A percentile compares a stretch with the other conserved stretches of the same genome.
Conservation (phyloP, 2,888 invertebrate genomes). For the Hyposoter dolosus region DNA sequence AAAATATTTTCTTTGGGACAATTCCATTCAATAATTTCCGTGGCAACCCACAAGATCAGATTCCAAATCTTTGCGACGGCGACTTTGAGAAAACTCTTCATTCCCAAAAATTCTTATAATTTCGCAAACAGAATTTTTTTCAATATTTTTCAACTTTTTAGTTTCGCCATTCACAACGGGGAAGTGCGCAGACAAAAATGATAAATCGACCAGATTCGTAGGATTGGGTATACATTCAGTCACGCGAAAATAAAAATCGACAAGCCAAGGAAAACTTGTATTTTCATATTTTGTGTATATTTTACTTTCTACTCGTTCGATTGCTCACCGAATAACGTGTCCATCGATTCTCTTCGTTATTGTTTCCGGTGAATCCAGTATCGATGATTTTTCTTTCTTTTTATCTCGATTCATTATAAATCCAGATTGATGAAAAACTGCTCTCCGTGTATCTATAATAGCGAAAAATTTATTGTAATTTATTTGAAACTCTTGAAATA, state of each 20-base stretch:
- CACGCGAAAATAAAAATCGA: not conserved
- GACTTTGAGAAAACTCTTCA: not conserved
- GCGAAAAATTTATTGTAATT: not conserved
- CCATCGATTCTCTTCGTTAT: conserved; percentile 47
- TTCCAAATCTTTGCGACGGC: not conserved
- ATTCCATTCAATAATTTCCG: not conserved
- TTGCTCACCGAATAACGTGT: conserved; percentile 55
- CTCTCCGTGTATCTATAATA: not conserved
- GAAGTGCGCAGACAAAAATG: not conserved
- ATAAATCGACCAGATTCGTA: not conserved
- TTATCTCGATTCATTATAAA: conserved; percentile 33
- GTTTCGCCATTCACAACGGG: not conserved
- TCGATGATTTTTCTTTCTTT: conserved; percentile 3
- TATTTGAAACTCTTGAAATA: not conserved
- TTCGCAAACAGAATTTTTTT: not conserved
- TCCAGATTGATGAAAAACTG: not conserved
- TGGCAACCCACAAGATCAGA: no score
- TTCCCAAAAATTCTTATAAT: no score
- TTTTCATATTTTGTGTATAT: not conserved
- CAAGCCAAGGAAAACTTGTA: not conserved
- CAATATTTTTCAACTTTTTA: not conserved
- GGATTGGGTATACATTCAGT: not conserved
- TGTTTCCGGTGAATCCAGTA: conserved; percentile 55
- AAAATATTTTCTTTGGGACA: not conserved
- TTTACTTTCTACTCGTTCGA: conserved; percentile 13